Base-by-base conservation (phyloP, 2,888 invertebrate genomes). In the Sesia apiformis region DNA sequence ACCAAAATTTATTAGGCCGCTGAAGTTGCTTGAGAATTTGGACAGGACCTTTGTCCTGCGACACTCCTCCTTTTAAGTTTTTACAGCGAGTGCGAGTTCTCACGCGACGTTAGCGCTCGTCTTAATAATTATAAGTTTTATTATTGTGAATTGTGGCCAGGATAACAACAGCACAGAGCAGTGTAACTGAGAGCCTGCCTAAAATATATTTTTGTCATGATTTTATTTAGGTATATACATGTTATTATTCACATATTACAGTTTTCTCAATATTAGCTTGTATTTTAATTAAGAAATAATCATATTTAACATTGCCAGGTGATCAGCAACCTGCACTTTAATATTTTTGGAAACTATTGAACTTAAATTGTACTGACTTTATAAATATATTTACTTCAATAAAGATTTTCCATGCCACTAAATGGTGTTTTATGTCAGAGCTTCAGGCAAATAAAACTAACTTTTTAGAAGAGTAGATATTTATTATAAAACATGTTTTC, bases 301-400 rank as follows among this genome's bases (percentile, higher is more conserved):
- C 90, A 89, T 90, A 90, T 90, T 90, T 90, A 90, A 90, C 90
- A 88, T 90, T 89, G 89, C 86, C 88, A 87, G 88, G 89, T 88
- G 88, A 90, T 90, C 90, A 90, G 85, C 90, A 84, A 89, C 90
- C 90, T 90, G 90, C 90, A 87, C 90, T 90, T 90, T 90, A 90
- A 90, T 90, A 90, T 90, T 90, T 90, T 90, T 90, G 90, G 90
- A 90, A 90, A 90, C 90, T 90, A 90, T 90, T 90, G 90, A 90
- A 90, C 90, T 90, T 90, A 90, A 90, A 90, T 90, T 90, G 90
- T 90, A 90, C 90, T 90, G 90, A 90, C 90, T 90, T 90, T 90
- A 90, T 90, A 90, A 90, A 90, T 90, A 90, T 90, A 90, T 90
- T 90, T 90, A 90, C 90, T 90, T 90, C 90, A 90, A 90, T 90